phyloP scores from a whole-genome alignment of 2,113 vertebrate species.

The Notothenia rossii region DNA sequence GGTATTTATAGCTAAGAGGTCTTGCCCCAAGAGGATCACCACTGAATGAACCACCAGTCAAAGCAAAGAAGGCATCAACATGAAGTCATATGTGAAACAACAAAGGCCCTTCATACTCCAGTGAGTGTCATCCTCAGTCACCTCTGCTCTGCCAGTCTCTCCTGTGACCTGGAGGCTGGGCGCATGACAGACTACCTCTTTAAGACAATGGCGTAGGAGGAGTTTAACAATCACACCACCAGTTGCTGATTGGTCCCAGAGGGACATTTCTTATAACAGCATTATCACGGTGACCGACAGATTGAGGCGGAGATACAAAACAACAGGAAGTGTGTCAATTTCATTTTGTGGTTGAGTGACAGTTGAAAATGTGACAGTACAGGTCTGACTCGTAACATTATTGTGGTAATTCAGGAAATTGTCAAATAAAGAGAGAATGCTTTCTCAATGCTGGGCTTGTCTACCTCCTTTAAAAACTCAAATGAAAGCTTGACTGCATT shows the following conservation, averaged over 20 bases:
- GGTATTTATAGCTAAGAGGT: conserved; percentile 10
- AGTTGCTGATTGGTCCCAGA: conserved; percentile 66
- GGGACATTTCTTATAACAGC: conserved; percentile 50
- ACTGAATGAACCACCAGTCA: neutral
- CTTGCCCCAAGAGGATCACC: neutral
- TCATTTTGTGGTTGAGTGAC: conserved; percentile 5
- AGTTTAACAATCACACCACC: conserved; percentile 76
- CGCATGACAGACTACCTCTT: conserved; percentile 63
- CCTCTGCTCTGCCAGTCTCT: conserved; percentile 9
- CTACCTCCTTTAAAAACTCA: neutral
- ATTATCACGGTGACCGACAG: conserved; percentile 46
- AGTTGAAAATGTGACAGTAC: neutral
- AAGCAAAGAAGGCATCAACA: neutral
- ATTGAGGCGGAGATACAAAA: conserved; percentile 20
- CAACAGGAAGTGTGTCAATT: conserved; percentile 34
- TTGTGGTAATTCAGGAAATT: neutral
- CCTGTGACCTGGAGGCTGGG: conserved; percentile 27
- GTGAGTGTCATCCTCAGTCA: conserved; percentile 26
- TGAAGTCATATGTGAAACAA: neutral
- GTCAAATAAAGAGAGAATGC: neutral
- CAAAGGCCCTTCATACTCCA: neutral
- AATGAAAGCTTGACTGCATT: neutral
- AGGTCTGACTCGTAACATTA: neutral
- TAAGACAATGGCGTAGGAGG: conserved; percentile 77
- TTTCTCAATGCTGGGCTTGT: conserved; percentile 15